phyloP scores from a whole-genome alignment of 2,888 invertebrate genomes.

The Tineola bisselliella region DNA sequence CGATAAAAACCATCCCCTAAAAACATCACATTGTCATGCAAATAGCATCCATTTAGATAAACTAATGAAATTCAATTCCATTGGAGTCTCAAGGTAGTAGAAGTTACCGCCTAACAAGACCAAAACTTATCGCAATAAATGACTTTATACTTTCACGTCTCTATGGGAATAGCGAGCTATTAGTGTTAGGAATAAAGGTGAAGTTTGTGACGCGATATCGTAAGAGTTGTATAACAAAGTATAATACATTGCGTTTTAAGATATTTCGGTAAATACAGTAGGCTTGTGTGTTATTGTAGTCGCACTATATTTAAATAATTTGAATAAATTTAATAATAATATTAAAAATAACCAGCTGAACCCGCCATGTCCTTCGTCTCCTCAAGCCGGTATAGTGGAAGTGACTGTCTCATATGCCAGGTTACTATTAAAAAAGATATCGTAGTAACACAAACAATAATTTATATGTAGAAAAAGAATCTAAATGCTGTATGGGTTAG shows the following conservation, averaged over 20 bases:
- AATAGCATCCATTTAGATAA: background rate
- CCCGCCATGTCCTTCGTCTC: no score
- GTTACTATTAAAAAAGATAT: no score
- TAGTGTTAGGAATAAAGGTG: background rate
- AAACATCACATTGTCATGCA: background rate
- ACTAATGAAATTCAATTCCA: slow-evolving; percentile 2
- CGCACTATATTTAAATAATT: background rate
- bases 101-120: background rate
- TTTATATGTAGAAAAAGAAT: no score
- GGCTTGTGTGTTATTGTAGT: background rate
- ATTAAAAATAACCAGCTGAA: no score
- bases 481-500: no score
- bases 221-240: background rate
- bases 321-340: no score
- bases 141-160: background rate
- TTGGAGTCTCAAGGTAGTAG: background rate
- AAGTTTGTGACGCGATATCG: background rate
- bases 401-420: no score
- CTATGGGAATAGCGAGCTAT: background rate
- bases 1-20: no score
- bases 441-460: no score
- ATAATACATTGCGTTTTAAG: background rate
- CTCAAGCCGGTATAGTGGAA: no score
- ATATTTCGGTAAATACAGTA: background rate
- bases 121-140: background rate